These are phyloP conservation scores for Nomia melanderi DNA, from an alignment of 1,140 invertebrate genomes.

Conservation along the genomic window DNA sequence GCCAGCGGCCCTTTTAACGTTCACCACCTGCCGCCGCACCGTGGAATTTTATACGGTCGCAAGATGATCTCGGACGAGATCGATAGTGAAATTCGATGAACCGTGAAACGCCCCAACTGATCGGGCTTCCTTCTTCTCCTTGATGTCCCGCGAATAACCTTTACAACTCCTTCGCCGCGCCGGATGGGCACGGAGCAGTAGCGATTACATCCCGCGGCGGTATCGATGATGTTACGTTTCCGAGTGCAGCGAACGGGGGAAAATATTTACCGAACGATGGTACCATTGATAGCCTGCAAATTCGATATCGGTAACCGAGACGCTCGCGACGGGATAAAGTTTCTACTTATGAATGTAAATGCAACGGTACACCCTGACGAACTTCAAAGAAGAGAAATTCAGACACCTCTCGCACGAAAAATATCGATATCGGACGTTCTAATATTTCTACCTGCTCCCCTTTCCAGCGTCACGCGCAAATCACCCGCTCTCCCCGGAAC, in stretches of 20 bases:
- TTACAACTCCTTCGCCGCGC: not conserved
- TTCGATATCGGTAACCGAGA: too few relatives aligned
- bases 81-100: conserved; percentile 37
- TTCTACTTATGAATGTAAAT: too few relatives aligned
- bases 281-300: too few relatives aligned
- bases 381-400: too few relatives aligned
- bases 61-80: conserved; percentile 34
- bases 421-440: too few relatives aligned
- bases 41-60: conserved; percentile 38
- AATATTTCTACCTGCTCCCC: too few relatives aligned
- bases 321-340: too few relatives aligned
- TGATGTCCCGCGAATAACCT: not conserved
- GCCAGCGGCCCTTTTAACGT: conserved; percentile 16
- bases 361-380: too few relatives aligned
- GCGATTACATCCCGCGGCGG: not conserved
- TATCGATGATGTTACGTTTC: not conserved
- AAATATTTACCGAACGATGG: not conserved
- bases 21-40: conserved; percentile 48
- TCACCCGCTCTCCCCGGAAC: too few relatives aligned
- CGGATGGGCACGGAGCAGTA: not conserved
- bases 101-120: not conserved
- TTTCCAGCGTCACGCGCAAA: too few relatives aligned
- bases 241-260: not conserved
- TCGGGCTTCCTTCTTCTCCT: not conserved
- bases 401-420: too few relatives aligned